Evolutionary conservation across 2,113 vertebrate species (phyloP), one percentile per base, ranked within the genome.

Genomic region (Sisor rabdophorus): DNA sequence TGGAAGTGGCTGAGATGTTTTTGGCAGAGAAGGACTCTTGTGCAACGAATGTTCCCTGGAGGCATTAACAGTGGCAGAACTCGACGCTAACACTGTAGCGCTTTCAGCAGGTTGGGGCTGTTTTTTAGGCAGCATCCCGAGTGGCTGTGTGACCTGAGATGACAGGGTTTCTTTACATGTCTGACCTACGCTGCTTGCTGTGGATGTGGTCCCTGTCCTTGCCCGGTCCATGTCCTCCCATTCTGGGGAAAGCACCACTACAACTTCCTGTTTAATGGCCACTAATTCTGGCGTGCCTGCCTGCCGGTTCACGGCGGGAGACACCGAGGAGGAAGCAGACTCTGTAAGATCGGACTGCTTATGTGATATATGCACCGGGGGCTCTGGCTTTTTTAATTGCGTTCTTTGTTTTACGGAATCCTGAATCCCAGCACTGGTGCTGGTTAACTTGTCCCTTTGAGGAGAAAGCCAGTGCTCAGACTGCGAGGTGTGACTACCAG

Each of bases 221-320:
- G 67, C 40, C 16, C 80, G 83, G 3, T 24, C 61, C 12, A 73
- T 48, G 30, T 87, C 86, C 47, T 82, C 84, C 63, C 78, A 82
- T 13, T 73, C 81, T 47, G 78, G 78, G 2, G 82, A 86, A 70
- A 84, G 84, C 52, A 86, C 85, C 1, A 82, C 71, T 10, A 86
- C 59, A 11, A 88, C 83, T 56, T 91, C 90, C 82, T 90, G 86
- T 78, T 93, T 93, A 58, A 92, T 71, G 3, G 81, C 60, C 47
- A 87, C 81, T 6, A 73, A 79, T 26, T 76, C 78, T 2, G 58
- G 12, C 10, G 78, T 63, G 2, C 60, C 77, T 53, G 59, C 73
- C 56, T 74, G 84, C 50, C 71, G 76, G 50, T 73, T 86, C 48
- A 61, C 52, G 53, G 67, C 20, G 1, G 80, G 76, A 22, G 81